Conservation (phyloP, 2,888 invertebrate genomes). For the Lamellibrachia columna region DNA sequence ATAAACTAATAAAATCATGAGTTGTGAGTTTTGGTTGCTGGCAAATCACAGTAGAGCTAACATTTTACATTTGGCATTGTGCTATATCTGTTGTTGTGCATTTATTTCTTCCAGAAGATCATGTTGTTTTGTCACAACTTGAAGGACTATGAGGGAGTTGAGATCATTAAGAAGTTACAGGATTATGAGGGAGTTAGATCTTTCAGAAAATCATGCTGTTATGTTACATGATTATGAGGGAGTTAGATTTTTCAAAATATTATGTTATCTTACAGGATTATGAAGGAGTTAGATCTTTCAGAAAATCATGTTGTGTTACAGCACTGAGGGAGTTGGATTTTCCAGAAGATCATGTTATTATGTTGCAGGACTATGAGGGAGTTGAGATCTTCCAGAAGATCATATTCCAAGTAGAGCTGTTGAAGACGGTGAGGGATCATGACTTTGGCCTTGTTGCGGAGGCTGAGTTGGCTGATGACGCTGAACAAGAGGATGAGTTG, state of each 20-base stretch:
- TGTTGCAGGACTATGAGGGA: slow-evolving; percentile 60
- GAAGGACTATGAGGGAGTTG: slow-evolving; percentile 70
- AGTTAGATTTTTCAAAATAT: background rate
- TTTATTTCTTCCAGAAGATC: background rate
- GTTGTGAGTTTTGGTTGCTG: no score
- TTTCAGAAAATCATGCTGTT: background rate
- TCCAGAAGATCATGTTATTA: background rate
- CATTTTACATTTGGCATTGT: no score
- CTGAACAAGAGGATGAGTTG: slow-evolving; percentile 93
- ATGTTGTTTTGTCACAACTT: slow-evolving; percentile 27
- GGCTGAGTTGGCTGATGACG: slow-evolving; percentile 94
- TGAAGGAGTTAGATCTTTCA: no score
- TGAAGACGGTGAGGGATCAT: slow-evolving; percentile 87
- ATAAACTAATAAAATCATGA: no score
- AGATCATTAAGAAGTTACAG: slow-evolving; percentile 86
- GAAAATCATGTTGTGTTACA: no score
- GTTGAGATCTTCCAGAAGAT: slow-evolving; percentile 96
- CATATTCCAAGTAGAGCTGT: slow-evolving; percentile 93
- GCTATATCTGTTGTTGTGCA: no score
- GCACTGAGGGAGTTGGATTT: no score
- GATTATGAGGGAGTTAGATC: no score
- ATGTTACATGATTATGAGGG: background rate
- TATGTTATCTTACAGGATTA: no score
- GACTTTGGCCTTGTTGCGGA: slow-evolving; percentile 99
- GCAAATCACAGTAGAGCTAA: no score